Evolutionary conservation across 2,797 vertebrate genomes (phyloP).

Genomic region (Poeciliopsis infans): DNA sequence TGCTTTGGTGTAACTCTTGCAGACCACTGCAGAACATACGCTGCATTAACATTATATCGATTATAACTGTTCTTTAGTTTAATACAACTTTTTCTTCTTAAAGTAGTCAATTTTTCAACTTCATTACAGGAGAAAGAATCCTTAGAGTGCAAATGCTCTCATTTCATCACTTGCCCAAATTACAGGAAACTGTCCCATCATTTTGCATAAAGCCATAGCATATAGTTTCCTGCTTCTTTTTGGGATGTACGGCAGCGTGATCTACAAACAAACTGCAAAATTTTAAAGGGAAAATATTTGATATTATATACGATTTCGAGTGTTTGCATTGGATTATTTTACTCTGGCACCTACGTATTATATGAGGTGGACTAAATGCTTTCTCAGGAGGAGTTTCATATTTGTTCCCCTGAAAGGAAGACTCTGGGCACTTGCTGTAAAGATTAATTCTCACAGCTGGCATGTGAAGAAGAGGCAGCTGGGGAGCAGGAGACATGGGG

Average conservation of each 20-base stretch:
- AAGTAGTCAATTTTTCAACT: neutral
- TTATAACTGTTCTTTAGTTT: neutral
- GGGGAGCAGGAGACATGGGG: neutral
- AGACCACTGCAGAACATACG: neutral
- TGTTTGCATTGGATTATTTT: too few relatives aligned
- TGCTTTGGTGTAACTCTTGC: constrained; percentile 2
- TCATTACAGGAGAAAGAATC: neutral
- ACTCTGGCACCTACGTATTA: too few relatives aligned
- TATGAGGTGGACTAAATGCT: neutral
- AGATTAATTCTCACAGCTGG: neutral
- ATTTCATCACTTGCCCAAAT: neutral
- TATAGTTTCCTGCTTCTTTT: neutral
- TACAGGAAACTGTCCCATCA: neutral
- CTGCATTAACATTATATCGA: neutral
- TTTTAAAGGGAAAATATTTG: neutral
- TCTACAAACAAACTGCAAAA: neutral
- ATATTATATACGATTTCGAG: neutral
- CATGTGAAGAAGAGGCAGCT: neutral
- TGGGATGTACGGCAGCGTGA: neutral
- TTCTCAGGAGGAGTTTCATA: neutral
- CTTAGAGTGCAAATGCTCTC: neutral
- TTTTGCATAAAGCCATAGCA: neutral
- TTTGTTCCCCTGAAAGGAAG: neutral
- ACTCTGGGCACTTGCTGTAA: neutral
- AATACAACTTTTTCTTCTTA: neutral